Evolutionary conservation across 1,140 invertebrate genomes (phyloP), one percentile per base, ranked within the genome.

Genomic region (Cherax destructor): DNA sequence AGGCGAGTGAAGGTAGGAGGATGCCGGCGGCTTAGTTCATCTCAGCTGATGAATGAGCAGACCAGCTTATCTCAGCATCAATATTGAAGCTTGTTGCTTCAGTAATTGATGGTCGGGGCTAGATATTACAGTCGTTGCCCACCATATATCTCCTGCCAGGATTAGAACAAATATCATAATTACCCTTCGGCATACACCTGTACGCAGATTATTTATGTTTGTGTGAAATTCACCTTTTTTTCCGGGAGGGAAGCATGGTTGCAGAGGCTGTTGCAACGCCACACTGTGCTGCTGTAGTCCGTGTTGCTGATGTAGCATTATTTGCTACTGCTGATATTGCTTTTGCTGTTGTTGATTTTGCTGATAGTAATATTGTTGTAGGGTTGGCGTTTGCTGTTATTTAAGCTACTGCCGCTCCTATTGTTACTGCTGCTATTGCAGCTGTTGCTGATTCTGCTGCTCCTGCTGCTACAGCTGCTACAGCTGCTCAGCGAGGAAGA

Each of bases 111-210:
- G 24, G 69, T 11, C n/a, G 69, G 69, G 69, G 7, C n/a, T 7
- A 41, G 69, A 30, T 9, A 30, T 74, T 74, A 74, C 69, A 74
- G n/a, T 11, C n/a, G 69, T n/a, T 24, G n/a, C 69, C 21, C n/a
- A n/a, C 69, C 69, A 74, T 74, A 74, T 74, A 74, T 74, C 24
- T 74, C 69, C 69, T 7, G n/a, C 69, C 69, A 30, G 4, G 24
- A 74, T 9, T 30, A 30, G 5, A 30, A 74, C 69, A 74, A 74
- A 74, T 74, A 74, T 74, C 69, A 74, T 74, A 74, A 74, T 74
- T 30, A 74, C n/a, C 21, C 69, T 30, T 16, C 24, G n/a, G 69
- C 69, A 7, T 30, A 74, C 69, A 74, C 69, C 69, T 30, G 69
- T 3, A 24, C 18, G 52, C 52, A 10, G 52, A 56, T 13, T 56